Percentiles rank a stretch among this genome's conserved stretches.
These are phyloP conservation scores for Mungos mungo DNA, from an alignment of 2,113 vertebrate species.

Conservation along the genomic window DNA sequence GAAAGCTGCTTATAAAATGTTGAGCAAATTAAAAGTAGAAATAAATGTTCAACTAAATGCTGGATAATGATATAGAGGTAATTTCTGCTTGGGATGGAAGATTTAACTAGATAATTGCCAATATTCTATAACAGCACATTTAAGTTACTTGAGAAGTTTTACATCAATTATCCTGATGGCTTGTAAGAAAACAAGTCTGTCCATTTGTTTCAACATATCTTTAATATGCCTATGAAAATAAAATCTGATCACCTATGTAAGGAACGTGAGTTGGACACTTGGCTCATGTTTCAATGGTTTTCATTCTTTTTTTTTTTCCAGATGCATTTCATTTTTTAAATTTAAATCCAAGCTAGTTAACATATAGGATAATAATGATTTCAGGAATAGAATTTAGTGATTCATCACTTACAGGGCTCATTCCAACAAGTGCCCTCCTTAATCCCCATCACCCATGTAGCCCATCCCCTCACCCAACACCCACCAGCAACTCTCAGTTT, in stretches of 20 bases:
- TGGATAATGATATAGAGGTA: neutral
- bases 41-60: neutral
- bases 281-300: conserved; percentile 1
- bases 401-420: too few species aligned
- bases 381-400: too few species aligned
- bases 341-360: too few species aligned
- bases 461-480: too few species aligned
- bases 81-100: neutral
- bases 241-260: neutral
- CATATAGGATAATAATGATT: too few species aligned
- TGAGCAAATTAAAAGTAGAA: conserved; percentile 38
- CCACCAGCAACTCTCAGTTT: too few species aligned
- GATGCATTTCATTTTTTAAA: too few species aligned
- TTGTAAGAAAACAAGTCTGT: neutral
- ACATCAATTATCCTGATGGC: neutral
- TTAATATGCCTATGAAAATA: neutral
- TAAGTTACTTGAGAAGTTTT: neutral
- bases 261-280: neutral
- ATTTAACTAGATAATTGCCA: neutral
- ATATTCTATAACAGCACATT: neutral
- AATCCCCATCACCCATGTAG: too few species aligned
- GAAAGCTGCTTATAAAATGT: neutral
- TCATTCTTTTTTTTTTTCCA: too few species aligned
- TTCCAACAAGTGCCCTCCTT: too few species aligned
- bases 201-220: neutral